Evolutionary conservation across 2,113 vertebrate genomes (phyloP), one percentile per base, ranked within the genome.

Genomic region (Xerus inauris): DNA sequence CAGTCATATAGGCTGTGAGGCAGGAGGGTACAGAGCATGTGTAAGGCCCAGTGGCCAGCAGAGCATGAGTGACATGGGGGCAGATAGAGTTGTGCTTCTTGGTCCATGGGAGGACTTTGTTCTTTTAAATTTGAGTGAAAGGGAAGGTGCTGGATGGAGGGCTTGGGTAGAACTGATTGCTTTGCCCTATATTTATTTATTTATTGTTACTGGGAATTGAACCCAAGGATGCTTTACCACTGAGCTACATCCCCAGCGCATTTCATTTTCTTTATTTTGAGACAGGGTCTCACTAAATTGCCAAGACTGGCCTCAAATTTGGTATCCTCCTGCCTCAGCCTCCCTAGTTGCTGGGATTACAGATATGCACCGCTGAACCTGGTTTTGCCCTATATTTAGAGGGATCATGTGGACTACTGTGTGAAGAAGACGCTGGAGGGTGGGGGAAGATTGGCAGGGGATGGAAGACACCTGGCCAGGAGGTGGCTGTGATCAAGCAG

Each of bases 1-100:
- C 3, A 9, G 26, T 6, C 7, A 5, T 0, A 0, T 35, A 45
- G n/a, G 35, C 51, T 28, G 4, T 2, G 2, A 35, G n/a, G 38
- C 64, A 64, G 81, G 59, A 35, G 47, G 51, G 72, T 24, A 20
- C 1, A 9, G 49, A 8, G 40, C 6, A n/a, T 30, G 3, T 49
- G 22, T 11, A 45, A 38, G 85, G 54, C 49, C 12, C 28, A 42
- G 24, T 5, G 26, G 24, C 65, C 3, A 3, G 69, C 35, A 42
- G 35, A 45, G 73, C 16, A 2, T 1, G 26, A 10, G 71, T 59
- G 9, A 0, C 3, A 3, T 51, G 17, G 40, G 35, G 54, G 45
- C 6, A 10, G 32, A 9, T 57, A 82, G 76, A 2, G 28, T 5
- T 4, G 26, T 77, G 57, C 73, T 30, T 14, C 40, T 32, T 7